phyloP scores from a whole-genome alignment of 2,113 vertebrate species.

The Peromyscus polionotus region DNA sequence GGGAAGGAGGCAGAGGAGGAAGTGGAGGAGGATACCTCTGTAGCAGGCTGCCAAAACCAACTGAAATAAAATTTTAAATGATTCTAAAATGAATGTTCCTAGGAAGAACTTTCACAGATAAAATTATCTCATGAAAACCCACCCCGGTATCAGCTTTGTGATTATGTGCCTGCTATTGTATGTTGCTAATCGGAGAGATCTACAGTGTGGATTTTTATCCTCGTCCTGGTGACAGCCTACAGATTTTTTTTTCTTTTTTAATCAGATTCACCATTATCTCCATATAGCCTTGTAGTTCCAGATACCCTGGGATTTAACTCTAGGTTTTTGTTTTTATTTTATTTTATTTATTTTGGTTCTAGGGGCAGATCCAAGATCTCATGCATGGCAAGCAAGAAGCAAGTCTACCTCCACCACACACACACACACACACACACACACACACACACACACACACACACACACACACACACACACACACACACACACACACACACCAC shows the following conservation, averaged over 20 bases:
- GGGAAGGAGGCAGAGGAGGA: neutral
- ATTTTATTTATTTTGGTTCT: neutral
- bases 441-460: neutral
- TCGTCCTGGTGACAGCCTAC: neutral
- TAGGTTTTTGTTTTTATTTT: neutral
- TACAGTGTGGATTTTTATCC: neutral
- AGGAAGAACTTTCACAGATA: neutral
- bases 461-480: neutral
- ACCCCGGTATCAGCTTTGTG: accelerated
- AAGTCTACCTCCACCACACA: neutral
- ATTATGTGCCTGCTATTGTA: neutral
- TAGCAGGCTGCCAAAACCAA: neutral
- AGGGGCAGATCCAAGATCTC: neutral
- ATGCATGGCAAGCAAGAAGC: neutral
- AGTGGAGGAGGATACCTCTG: neutral
- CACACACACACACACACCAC: neutral
- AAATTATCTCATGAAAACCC: neutral
- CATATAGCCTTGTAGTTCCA: neutral
- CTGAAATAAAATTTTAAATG: neutral
- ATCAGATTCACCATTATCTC: neutral
- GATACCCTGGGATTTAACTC: neutral
- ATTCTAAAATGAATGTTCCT: neutral
- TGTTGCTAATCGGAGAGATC: neutral
- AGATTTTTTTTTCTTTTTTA: neutral
- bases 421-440: neutral